Percentiles rank a stretch among this genome's conserved stretches.
Conservation (phyloP, 2,888 invertebrate species). For the Euproctis similis region DNA sequence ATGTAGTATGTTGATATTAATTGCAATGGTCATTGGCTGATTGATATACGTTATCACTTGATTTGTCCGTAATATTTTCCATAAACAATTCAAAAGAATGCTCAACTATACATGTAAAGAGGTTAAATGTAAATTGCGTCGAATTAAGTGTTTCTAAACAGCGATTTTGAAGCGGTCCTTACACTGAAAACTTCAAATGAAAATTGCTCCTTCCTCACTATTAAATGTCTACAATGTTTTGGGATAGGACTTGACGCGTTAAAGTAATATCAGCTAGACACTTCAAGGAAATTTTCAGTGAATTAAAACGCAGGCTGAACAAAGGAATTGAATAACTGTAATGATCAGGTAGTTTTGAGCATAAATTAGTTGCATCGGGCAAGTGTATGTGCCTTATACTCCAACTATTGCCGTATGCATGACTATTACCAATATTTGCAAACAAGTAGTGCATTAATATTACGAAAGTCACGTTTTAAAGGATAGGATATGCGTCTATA, state of each 20-base stretch:
- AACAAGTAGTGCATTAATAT: slow-evolving; percentile 12
- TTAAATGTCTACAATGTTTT: no score
- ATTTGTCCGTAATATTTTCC: no score
- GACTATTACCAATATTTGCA: slow-evolving; percentile 19
- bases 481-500: not conserved
- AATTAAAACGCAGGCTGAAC: slow-evolving; percentile 7
- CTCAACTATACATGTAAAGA: no score
- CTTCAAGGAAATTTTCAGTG: slow-evolving; percentile 26
- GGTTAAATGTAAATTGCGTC: no score
- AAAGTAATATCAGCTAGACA: no score
- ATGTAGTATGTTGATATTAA: no score
- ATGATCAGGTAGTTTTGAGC: slow-evolving; percentile 11
- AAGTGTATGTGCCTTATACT: slow-evolving; percentile 10
- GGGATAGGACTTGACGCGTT: no score
- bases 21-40: no score
- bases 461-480: no score
- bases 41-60: no score
- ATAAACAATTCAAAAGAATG: no score
- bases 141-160: no score
- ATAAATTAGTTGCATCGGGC: slow-evolving; percentile 19
- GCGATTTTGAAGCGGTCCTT: slow-evolving; percentile 33
- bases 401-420: slow-evolving; percentile 20
- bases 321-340: slow-evolving; percentile 6
- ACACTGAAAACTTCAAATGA: slow-evolving; percentile 32
- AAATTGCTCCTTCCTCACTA: slow-evolving; percentile 16